Evolutionary conservation across 1,140 invertebrate species (phyloP).

Genomic region (Orius insidiosus): DNA sequence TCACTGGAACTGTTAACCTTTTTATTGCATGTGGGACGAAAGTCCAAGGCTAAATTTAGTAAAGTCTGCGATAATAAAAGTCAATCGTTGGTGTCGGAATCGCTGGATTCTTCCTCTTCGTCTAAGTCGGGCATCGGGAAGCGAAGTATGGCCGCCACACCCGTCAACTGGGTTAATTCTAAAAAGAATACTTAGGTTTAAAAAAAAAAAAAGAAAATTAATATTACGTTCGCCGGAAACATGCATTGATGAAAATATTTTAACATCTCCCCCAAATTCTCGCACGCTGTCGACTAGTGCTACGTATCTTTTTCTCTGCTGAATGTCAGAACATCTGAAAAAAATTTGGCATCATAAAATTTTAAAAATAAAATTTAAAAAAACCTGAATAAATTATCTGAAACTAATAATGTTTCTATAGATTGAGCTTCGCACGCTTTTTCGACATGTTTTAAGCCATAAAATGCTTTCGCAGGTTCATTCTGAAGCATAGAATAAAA

Average conservation of each 20-base stretch:
- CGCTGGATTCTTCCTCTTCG: conserved; percentile 48
- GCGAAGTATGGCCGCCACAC: conserved; percentile 85
- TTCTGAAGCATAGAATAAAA: conserved; percentile 85
- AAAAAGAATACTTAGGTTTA: conserved; percentile 16
- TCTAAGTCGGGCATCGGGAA: conserved; percentile 96
- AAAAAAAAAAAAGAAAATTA: conserved; percentile 10
- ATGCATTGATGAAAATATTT: conserved; percentile 96
- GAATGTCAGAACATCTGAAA: conserved; percentile 69
- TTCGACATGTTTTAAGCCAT: conserved; percentile 85
- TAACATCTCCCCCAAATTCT: conserved; percentile 83
- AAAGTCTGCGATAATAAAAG: neutral
- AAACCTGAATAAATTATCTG: conserved; percentile 89
- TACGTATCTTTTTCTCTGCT: conserved; percentile 79
- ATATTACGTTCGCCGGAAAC: conserved; percentile 96
- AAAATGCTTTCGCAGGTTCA: conserved; percentile 92
- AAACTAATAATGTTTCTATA: conserved; percentile 87
- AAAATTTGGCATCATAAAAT: conserved; percentile 3
- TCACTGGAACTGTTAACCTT: too few species aligned
- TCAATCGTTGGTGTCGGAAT: conserved; percentile 15
- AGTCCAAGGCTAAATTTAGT: too few species aligned
- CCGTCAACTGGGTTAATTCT: conserved; percentile 89
- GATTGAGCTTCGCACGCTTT: conserved; percentile 77
- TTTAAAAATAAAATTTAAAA: neutral
- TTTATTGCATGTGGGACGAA: too few species aligned
- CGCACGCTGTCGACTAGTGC: conserved; percentile 77